Conservation (phyloP, 2,888 invertebrate genomes). For the Athrips mouffetella region DNA sequence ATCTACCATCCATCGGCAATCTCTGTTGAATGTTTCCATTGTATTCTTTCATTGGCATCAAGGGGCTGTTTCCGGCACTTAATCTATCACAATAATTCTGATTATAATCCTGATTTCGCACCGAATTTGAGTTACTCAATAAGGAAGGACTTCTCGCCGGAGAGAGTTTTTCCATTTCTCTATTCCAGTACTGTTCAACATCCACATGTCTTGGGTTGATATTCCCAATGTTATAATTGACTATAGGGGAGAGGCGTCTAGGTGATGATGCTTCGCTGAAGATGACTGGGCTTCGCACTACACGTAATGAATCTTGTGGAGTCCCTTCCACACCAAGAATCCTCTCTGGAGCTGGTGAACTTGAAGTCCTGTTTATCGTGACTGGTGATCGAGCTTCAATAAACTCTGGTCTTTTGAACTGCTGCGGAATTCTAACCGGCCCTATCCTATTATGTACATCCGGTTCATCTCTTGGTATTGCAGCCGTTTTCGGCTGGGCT, state of each 20-base stretch:
- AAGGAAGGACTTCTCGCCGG: conserved; percentile 53
- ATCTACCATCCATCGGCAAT: conserved; percentile 49
- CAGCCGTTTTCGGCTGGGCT: conserved; percentile 49
- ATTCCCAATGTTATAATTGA: conserved; percentile 72
- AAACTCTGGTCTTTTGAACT: conserved; percentile 47
- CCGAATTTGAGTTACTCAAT: conserved; percentile 52
- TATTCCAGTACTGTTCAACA: conserved; percentile 62
- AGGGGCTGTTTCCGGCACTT: conserved; percentile 58
- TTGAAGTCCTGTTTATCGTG: conserved; percentile 51
- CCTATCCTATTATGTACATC: conserved; percentile 53
- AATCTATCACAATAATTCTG: conserved; percentile 65
- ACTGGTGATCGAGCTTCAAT: conserved; percentile 46
- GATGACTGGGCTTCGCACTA: conserved; percentile 58
- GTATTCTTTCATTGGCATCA: conserved; percentile 50
- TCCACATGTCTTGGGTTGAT: conserved; percentile 73
- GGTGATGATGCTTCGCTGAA: conserved; percentile 70
- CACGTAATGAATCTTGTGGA: conserved; percentile 55
- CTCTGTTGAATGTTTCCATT: conserved; percentile 61
- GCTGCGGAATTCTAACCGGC: conserved; percentile 54
- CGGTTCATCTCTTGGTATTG: conserved; percentile 45
- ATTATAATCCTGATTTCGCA: conserved; percentile 61
- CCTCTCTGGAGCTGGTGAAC: conserved; percentile 52
- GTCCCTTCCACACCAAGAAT: conserved; percentile 46
- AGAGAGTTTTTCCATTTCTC: conserved; percentile 56
- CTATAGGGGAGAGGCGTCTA: conserved; percentile 63